Evolutionary conservation across 2,888 invertebrate genomes (phyloP).

Genomic region (Siphlonurus alternatus): DNA sequence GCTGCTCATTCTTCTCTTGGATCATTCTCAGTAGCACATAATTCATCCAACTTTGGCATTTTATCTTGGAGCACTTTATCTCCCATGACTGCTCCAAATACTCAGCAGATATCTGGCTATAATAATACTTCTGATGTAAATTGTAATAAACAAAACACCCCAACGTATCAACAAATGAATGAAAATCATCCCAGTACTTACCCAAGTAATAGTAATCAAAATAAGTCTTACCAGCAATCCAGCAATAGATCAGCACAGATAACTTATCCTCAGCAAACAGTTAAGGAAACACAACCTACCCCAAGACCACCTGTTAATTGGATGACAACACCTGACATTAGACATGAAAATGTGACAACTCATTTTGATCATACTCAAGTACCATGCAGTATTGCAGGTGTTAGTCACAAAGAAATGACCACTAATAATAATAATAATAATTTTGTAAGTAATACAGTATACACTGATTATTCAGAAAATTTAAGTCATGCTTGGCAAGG

Average conservation of each 20-base stretch:
- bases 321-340: conserved; percentile 41
- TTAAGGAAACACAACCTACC: neutral
- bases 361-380: neutral
- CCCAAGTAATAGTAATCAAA: neutral
- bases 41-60: conserved; percentile 26
- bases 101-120: neutral
- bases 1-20: neutral
- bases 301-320: conserved; percentile 35
- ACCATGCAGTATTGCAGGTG: conserved; percentile 19
- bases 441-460: conserved; percentile 3
- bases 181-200: neutral
- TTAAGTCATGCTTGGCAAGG: neutral
- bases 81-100: conserved; percentile 14
- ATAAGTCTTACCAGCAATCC: neutral
- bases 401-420: conserved; percentile 16
- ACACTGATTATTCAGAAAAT: neutral
- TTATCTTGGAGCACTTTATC: conserved; percentile 27
- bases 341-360: neutral
- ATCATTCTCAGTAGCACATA: conserved; percentile 21
- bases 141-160: neutral
- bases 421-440: conserved; percentile 1
- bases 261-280: neutral
- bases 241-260: neutral
- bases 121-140: neutral
- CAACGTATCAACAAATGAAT: neutral